Base-by-base conservation (phyloP, 2,888 invertebrate genomes). In the Mongoloraphidia duomilia region DNA sequence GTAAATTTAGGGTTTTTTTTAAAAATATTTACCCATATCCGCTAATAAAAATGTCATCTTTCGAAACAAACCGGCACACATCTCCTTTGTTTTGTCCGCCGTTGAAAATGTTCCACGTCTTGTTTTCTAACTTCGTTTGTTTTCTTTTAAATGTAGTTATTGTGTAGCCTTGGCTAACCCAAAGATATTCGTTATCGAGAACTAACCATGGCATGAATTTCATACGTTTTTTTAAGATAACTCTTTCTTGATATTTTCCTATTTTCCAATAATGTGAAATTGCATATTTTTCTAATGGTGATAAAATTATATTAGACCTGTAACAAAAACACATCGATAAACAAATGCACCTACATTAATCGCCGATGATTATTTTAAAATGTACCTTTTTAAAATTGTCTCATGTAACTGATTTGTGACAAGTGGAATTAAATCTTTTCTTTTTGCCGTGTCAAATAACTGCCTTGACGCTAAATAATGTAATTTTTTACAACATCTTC, bases 121-220 rank as follows among this genome's bases (percentile, higher is more conserved):
- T 26, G 34, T 13, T 43, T 33, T 17, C 26, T 33, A 43, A 26
- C 61, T 49, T 57, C 55, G 11, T 58, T 51, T 50, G 58, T 59
- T 39, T 62, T 59, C 54, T 63, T 58, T 54, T 63, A 59, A 53
- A 72, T 47, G 36, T 63, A 55, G 51, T 65, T 61, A 65, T 63
- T 44, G 55, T 58, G 55, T 57, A 65, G 26, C 71, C 72, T 55
- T 72, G 67, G 41, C 76, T 73, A 53, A 77, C 67, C 69, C 77
- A 79, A 0, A 80, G 55, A 34, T 59, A 59, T 14, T 74, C 64
- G 1, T 63, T 63, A 9, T 73, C 71, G 36, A 80, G 56, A 44
- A 69, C 64, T 9, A 80, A 56, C 67, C 74, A 74, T 40, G 79
- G 75, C 59, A 76, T 69, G 53, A 68, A 67, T 61, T 71, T 74